Conservation (phyloP, 2,888 invertebrate species). For the Operophtera brumata region DNA sequence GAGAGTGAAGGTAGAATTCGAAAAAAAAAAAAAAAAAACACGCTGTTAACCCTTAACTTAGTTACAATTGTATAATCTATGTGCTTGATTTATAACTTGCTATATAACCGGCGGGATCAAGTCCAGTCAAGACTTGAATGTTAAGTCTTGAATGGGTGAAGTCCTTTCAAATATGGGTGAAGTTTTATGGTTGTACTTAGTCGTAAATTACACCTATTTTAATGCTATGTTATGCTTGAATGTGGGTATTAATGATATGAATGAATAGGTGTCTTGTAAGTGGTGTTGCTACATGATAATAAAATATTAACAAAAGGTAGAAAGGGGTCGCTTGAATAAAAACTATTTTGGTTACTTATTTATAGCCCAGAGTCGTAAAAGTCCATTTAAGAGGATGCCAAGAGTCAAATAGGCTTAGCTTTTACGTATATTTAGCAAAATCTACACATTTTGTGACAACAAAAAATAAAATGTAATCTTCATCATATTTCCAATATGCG, state of each 20-base stretch:
- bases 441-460: too few relatives aligned
- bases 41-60: too few relatives aligned
- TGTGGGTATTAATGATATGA: neutral
- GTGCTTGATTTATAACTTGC: too few relatives aligned
- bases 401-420: too few relatives aligned
- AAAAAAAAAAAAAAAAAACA: too few relatives aligned
- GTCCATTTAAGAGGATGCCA: too few relatives aligned
- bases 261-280: neutral
- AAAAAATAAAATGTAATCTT: too few relatives aligned
- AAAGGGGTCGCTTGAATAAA: neutral
- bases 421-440: too few relatives aligned
- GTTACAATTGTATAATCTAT: too few relatives aligned
- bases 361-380: neutral
- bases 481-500: too few relatives aligned
- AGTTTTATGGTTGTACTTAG: neutral
- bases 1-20: too few relatives aligned
- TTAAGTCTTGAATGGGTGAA: neutral
- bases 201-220: neutral
- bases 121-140: neutral
- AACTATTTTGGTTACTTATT: neutral
- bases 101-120: neutral
- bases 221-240: neutral
- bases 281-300: neutral
- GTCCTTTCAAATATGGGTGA: neutral
- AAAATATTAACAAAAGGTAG: neutral